A percentile compares a stretch with the other conserved stretches of the same genome.
phyloP scores from a whole-genome alignment of 92 coral and sea anemone genomes.

The Palythoa caribaeorum region DNA sequence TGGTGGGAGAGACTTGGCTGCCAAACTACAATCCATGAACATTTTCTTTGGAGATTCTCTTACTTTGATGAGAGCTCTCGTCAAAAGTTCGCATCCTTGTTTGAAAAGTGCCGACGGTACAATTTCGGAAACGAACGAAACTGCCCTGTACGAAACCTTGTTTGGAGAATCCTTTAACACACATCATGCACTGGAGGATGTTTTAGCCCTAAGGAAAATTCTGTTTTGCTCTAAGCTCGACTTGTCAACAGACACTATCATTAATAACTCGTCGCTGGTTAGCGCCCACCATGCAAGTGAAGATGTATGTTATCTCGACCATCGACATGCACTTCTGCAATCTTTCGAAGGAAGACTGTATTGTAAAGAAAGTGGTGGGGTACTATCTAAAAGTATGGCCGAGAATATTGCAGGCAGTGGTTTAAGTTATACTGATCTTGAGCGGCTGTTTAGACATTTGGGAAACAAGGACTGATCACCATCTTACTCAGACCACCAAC shows the following conservation, averaged over 20 bases:
- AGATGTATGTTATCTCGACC: constrained; percentile 47
- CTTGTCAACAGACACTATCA: constrained; percentile 36
- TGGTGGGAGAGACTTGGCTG: not conserved
- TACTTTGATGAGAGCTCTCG: not conserved
- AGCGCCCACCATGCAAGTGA: constrained; percentile 29
- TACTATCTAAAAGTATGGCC: no score
- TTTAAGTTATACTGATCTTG: no score
- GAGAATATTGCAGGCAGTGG: no score
- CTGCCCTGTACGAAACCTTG: no score
- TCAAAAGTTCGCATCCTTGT: no score
- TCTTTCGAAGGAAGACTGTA: constrained; percentile 56
- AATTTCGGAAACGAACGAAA: no score
- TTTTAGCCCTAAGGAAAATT: no score
- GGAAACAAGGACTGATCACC: no score
- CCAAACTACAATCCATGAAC: constrained; percentile 30
- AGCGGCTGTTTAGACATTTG: no score
- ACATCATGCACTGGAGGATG: no score
- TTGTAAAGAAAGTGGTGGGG: constrained; percentile 37
- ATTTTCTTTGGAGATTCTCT: constrained; percentile 56
- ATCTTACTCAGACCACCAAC: constrained; percentile 1
- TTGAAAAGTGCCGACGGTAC: no score
- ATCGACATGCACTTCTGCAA: constrained; percentile 40
- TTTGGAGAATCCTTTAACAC: no score
- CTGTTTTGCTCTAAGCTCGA: not conserved
- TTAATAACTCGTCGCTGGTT: constrained; percentile 41